A percentile compares a stretch with the other conserved stretches of the same genome.
These are phyloP conservation scores for Thymallus thymallus DNA, from an alignment of 2,113 vertebrate species.

Conservation along the genomic window DNA sequence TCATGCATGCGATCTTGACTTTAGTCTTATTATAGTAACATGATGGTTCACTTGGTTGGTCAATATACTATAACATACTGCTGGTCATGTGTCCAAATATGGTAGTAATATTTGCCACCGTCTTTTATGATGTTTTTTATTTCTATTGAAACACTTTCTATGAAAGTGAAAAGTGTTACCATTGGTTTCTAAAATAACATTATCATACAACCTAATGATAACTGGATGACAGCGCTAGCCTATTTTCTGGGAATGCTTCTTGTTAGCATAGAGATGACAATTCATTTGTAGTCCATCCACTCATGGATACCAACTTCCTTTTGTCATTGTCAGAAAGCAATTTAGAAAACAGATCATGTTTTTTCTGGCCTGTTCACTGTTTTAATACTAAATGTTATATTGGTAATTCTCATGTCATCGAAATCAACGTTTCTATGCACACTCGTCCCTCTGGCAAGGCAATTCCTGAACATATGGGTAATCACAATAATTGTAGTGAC, in stretches of 20 bases:
- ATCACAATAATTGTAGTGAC: constrained; percentile 82
- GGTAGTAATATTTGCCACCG: not conserved
- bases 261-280: constrained; percentile 68
- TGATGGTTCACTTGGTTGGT: not conserved
- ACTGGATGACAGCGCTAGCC: no score
- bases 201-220: not conserved
- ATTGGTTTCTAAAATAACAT: not conserved
- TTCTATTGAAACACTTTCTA: not conserved
- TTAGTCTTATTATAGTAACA: not conserved
- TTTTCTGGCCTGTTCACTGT: constrained; percentile 71
- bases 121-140: not conserved
- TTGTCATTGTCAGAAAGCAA: no score
- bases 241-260: constrained; percentile 10
- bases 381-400: constrained; percentile 62
- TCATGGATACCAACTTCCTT: constrained; percentile 65
- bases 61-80: not conserved
- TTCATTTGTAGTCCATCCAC: constrained; percentile 75
- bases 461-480: constrained; percentile 78
- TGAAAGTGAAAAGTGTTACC: not conserved
- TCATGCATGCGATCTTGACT: not conserved
- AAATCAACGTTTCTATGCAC: constrained; percentile 76
- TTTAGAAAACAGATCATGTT: constrained; percentile 68
- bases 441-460: constrained; percentile 76
- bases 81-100: not conserved
- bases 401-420: constrained; percentile 74